Evolutionary conservation across 2,113 vertebrate species (phyloP).

Genomic region (Acanthochromis polyacanthus): DNA sequence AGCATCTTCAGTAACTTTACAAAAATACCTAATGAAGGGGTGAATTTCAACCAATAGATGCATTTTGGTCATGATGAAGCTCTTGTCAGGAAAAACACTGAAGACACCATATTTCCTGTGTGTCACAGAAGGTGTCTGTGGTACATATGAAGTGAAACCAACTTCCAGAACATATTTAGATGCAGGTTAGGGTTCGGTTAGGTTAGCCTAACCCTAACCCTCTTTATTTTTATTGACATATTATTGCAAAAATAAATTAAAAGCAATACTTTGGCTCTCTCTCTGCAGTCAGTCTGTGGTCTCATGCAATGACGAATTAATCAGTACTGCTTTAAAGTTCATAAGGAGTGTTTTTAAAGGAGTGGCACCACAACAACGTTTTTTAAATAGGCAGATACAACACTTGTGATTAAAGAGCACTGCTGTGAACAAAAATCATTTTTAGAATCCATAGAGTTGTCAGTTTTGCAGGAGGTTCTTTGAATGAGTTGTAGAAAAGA

Average conservation of each 20-base stretch:
- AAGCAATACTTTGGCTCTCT: too few relatives aligned
- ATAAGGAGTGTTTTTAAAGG: not conserved
- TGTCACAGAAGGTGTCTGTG: not conserved
- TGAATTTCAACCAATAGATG: too few relatives aligned
- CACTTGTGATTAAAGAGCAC: not conserved
- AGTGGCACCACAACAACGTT: not conserved
- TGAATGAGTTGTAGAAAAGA: not conserved
- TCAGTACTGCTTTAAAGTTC: not conserved
- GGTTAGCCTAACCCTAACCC: too few relatives aligned
- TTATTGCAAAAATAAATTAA: too few relatives aligned
- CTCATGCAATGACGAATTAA: not conserved
- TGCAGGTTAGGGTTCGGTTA: too few relatives aligned
- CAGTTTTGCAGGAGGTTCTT: not conserved
- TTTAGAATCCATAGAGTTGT: not conserved
- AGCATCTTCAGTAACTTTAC: too few relatives aligned
- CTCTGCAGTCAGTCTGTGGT: too few relatives aligned
- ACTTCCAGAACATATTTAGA: not conserved
- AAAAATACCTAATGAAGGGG: too few relatives aligned
- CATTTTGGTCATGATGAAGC: too few relatives aligned
- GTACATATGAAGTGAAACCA: not conserved
- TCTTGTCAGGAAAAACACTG: too few relatives aligned
- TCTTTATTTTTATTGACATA: too few relatives aligned
- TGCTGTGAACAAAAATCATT: not conserved
- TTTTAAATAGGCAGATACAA: conserved; percentile 8
- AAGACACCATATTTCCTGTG: not conserved